phyloP scores from a whole-genome alignment of 2,888 invertebrate species.

The Crepidodera aurea region DNA sequence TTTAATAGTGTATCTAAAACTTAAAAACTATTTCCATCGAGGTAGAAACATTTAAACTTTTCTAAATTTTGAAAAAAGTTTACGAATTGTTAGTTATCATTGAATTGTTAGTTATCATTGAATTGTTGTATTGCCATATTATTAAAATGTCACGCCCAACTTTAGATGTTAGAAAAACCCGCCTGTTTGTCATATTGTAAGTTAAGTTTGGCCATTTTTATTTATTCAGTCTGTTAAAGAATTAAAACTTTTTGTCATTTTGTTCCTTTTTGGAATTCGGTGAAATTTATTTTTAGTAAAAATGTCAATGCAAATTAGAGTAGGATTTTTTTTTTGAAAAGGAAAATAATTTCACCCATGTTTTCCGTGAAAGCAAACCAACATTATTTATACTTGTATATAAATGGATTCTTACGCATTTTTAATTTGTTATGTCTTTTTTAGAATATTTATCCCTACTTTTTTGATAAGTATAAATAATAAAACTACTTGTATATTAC shows the following conservation, averaged over 20 bases:
- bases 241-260: slow-evolving; percentile 24
- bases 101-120: too few relatives aligned
- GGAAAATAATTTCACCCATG: slow-evolving; percentile 47
- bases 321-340: slow-evolving; percentile 19
- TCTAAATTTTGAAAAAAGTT: too few relatives aligned
- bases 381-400: slow-evolving; percentile 48
- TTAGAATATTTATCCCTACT: slow-evolving; percentile 32
- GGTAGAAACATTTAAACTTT: too few relatives aligned
- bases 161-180: background rate
- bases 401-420: slow-evolving; percentile 30
- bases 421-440: slow-evolving; percentile 32
- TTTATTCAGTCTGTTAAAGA: slow-evolving; percentile 1
- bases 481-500: slow-evolving; percentile 46
- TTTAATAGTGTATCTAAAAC: too few relatives aligned
- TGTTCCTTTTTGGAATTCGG: slow-evolving; percentile 46
- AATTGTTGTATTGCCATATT: too few relatives aligned
- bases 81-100: too few relatives aligned
- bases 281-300: slow-evolving; percentile 41
- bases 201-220: slow-evolving; percentile 5
- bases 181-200: background rate
- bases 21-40: too few relatives aligned
- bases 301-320: slow-evolving; percentile 41
- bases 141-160: too few relatives aligned
- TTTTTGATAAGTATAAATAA: slow-evolving; percentile 46
- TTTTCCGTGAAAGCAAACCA: slow-evolving; percentile 53